Evolutionary conservation across 2,113 vertebrate genomes (phyloP), one percentile per base, ranked within the genome.

Genomic region (Corythornis cristatus): DNA sequence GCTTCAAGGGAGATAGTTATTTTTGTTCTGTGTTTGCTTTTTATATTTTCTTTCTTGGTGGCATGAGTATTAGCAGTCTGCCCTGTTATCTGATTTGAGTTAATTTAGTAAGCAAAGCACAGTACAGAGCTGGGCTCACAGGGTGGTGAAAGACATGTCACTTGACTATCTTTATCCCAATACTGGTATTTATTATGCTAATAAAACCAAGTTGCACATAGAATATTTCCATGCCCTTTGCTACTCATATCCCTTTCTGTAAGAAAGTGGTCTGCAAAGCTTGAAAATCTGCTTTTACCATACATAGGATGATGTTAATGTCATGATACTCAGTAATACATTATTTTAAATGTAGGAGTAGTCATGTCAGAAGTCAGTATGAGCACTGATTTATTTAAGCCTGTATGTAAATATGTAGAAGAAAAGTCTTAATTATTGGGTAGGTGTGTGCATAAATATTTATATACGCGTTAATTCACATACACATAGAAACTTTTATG

Each of bases 281-380:
- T 29, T 45, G 53, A 64, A 86, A 35, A 28, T 67, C 43, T 78
- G 53, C 19, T 81, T n/a, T 13, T 45, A 28, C 17, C 8, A 3
- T 13, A 18, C 43, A 23, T 18, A 89, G 37, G 37, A 26, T 50
- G 14, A 46, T 20, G 5, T 57, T 82, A 26, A 33, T n/a, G 26
- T 26, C 51, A 53, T 46, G 33, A 67, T 56, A 73, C 15, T 20
- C 42, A 22, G 15, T n/a, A 35, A 14, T 1, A 21, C 0, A 0
- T 5, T 3, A 37, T 62, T 81, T 82, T 43, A 85, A 35, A 40
- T 6, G n/a, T 40, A 20, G 12, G 13, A 33, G 2, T 53, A 42
- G 14, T 35, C 26, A 8, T 2, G 11, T 18, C 58, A 43, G 12
- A 71, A 43, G 68, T 67, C 3, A 3, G 0, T 75, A 66, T 43